phyloP scores from a whole-genome alignment of 2,888 invertebrate genomes.

The Spicauda simplicius region DNA sequence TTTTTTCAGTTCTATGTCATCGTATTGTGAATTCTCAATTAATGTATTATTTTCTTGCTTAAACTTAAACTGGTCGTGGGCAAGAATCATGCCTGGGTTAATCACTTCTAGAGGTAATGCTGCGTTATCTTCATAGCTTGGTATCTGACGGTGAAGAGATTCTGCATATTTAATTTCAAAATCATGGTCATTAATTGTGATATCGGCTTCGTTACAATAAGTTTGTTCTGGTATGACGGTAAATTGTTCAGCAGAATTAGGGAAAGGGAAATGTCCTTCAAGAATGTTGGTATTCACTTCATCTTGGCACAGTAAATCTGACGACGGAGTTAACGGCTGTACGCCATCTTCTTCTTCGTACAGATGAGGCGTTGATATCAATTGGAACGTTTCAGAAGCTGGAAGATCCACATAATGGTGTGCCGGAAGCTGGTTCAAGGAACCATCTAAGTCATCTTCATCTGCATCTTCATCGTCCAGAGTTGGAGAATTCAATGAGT shows the following conservation, averaged over 20 bases:
- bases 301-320: slow-evolving; percentile 77
- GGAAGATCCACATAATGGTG: slow-evolving; percentile 86
- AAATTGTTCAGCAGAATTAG: slow-evolving; percentile 78
- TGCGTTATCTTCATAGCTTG: slow-evolving; percentile 55
- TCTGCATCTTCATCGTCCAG: slow-evolving; percentile 76
- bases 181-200: slow-evolving; percentile 67
- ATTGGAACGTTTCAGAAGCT: slow-evolving; percentile 86
- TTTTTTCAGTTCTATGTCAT: slow-evolving; percentile 76
- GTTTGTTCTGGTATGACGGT: slow-evolving; percentile 79
- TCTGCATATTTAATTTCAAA: slow-evolving; percentile 80
- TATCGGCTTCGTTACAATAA: slow-evolving; percentile 72
- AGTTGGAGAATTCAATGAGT: slow-evolving; percentile 73
- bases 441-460: slow-evolving; percentile 75
- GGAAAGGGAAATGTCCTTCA: slow-evolving; percentile 80
- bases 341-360: slow-evolving; percentile 86
- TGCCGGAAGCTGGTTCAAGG: slow-evolving; percentile 74
- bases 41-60: slow-evolving; percentile 66
- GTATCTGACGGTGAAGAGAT: slow-evolving; percentile 66
- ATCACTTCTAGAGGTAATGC: slow-evolving; percentile 62
- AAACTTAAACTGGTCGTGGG: slow-evolving; percentile 64
- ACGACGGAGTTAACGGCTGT: slow-evolving; percentile 81
- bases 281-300: slow-evolving; percentile 79
- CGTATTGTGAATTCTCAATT: slow-evolving; percentile 71
- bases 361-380: slow-evolving; percentile 83
- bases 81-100: slow-evolving; percentile 64